These are phyloP conservation scores for Habropoda laboriosa DNA, from an alignment of 1,140 invertebrate species.

Conservation along the genomic window DNA sequence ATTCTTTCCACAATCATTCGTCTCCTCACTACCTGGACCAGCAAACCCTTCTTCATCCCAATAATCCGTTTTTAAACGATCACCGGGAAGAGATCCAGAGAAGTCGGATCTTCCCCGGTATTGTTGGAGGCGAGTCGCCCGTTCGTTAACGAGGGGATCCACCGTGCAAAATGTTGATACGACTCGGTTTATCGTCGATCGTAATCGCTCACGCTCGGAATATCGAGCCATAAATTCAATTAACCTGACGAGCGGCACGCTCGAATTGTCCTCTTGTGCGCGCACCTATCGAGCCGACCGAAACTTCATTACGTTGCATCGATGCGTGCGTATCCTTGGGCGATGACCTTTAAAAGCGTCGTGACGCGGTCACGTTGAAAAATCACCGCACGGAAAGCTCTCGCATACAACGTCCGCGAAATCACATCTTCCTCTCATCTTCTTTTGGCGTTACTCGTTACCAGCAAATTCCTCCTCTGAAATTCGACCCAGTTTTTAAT, in stretches of 20 bases:
- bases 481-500: background rate
- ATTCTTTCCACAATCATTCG: background rate
- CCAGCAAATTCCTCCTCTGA: background rate
- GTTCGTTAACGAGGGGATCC: slow-evolving; percentile 41
- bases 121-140: slow-evolving; percentile 24
- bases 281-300: background rate
- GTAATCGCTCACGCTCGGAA: slow-evolving; percentile 44
- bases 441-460: background rate
- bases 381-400: background rate
- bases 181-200: slow-evolving; percentile 32
- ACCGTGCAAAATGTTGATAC: slow-evolving; percentile 13
- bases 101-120: background rate
- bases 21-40: background rate
- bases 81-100: no score
- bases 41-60: background rate
- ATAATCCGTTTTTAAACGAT: slow-evolving; percentile 10
- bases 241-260: slow-evolving; percentile 53
- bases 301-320: slow-evolving; percentile 34
- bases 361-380: background rate
- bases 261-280: slow-evolving; percentile 14
- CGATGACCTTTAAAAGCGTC: slow-evolving; percentile 20
- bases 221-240: slow-evolving; percentile 69
- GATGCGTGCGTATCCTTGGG: slow-evolving; percentile 30
- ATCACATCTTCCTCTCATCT: no score
- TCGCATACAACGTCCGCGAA: background rate